A percentile compares a stretch with the other conserved stretches of the same genome.
Conservation (phyloP, 2,888 invertebrate species). For the Ypsolopha scabrella region DNA sequence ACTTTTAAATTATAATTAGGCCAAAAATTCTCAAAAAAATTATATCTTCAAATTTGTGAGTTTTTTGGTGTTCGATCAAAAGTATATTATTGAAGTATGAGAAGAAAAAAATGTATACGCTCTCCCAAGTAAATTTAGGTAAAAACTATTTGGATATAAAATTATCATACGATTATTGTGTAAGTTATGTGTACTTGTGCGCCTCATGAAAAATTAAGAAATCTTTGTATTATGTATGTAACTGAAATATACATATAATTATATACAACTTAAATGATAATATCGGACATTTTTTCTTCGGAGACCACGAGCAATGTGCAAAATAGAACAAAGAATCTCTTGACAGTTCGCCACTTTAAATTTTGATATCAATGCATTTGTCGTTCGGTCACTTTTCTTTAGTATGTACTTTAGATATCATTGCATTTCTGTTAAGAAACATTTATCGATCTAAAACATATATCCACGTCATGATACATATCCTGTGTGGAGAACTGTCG, state of each 20-base stretch:
- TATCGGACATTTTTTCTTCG: conserved; percentile 60
- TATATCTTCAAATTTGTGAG: conserved; percentile 61
- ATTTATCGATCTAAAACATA: conserved; percentile 11
- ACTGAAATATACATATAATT: conserved; percentile 67
- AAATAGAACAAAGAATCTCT: conserved; percentile 26
- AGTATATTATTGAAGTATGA: conserved; percentile 58
- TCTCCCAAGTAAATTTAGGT: conserved; percentile 65
- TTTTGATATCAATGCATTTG: not conserved
- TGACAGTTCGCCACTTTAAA: not conserved
- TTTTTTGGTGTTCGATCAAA: conserved; percentile 68
- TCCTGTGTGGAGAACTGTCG: conserved; percentile 56
- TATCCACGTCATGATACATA: conserved; percentile 53
- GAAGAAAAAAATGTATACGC: conserved; percentile 64
- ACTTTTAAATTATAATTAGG: conserved; percentile 60
- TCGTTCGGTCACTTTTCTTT: not conserved
- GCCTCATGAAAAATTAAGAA: conserved; percentile 63
- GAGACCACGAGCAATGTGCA: conserved; percentile 54
- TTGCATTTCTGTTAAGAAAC: not conserved
- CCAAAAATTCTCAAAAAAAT: conserved; percentile 54
- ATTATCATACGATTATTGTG: conserved; percentile 60
- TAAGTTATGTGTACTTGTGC: conserved; percentile 63
- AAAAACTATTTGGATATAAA: conserved; percentile 66
- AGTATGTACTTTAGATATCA: not conserved
- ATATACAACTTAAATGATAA: conserved; percentile 62
- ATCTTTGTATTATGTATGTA: conserved; percentile 68